Evolutionary conservation across 2,797 vertebrate genomes (phyloP).

Genomic region (Poecilia gillii): DNA sequence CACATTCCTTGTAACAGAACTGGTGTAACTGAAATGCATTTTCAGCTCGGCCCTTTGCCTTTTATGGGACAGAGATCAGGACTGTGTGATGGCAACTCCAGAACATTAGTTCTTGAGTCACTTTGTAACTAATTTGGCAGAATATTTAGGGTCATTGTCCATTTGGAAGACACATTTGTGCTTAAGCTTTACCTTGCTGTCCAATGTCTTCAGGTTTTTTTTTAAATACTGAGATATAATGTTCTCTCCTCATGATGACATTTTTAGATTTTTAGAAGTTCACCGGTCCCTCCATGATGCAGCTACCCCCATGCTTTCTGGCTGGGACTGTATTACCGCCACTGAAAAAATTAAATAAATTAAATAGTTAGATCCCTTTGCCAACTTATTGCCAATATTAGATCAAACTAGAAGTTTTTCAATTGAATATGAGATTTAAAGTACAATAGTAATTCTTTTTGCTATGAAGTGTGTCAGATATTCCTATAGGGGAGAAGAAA

Average conservation of each 20-base stretch:
- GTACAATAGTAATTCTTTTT: background rate
- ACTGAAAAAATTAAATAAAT: background rate
- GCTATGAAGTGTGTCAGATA: slow-evolving; percentile 1
- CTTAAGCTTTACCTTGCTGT: background rate
- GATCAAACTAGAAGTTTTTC: background rate
- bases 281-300: background rate
- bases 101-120: background rate
- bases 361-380: background rate
- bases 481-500: background rate
- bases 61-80: background rate
- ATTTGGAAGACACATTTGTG: background rate
- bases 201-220: background rate
- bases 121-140: background rate
- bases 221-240: background rate
- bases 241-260: background rate
- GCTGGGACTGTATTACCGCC: background rate
- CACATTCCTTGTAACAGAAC: background rate
- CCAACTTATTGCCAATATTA: background rate
- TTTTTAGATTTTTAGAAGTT: background rate
- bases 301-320: background rate
- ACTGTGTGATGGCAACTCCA: background rate
- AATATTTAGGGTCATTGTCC: background rate
- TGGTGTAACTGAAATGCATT: background rate
- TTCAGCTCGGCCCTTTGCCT: background rate
- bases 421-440: background rate